Conservation (phyloP, 2,113 vertebrate genomes). For the Acanthochromis polyacanthus region DNA sequence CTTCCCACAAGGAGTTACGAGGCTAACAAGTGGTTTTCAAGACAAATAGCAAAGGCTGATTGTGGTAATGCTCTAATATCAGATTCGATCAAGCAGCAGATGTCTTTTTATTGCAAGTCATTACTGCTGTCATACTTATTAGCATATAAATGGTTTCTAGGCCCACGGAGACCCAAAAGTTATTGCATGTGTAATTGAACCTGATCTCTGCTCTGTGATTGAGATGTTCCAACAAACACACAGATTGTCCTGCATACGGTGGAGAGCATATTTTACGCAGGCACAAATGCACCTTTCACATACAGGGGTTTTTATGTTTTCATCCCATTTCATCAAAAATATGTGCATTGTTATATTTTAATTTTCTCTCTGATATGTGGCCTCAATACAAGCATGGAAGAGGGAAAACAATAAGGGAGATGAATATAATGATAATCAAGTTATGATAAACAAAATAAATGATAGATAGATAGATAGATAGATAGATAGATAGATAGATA, state of each 20-base stretch:
- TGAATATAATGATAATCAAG: neutral
- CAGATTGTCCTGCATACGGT: neutral
- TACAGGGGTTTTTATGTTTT: conserved; percentile 4
- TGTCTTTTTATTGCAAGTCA: conserved; percentile 80
- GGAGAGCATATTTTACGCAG: neutral
- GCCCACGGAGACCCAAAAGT: conserved; percentile 73
- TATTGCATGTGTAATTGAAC: conserved; percentile 81
- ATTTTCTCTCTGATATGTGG: neutral
- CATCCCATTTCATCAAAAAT: neutral
- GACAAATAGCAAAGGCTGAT: conserved; percentile 66
- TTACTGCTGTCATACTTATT: conserved; percentile 77
- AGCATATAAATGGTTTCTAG: conserved; percentile 82
- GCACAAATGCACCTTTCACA: neutral
- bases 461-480: no score
- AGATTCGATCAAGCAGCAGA: conserved; percentile 78
- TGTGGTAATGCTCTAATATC: conserved; percentile 70
- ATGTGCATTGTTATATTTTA: neutral
- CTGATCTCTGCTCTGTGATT: conserved; percentile 75
- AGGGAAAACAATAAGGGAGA: neutral
- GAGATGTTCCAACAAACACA: conserved; percentile 62
- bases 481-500: no score
- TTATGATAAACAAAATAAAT: neutral
- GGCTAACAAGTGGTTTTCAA: conserved; percentile 69
- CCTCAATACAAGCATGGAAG: neutral
- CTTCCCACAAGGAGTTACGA: conserved; percentile 58